These are phyloP conservation scores for Thalpophila matura DNA, from an alignment of 2,888 invertebrate genomes.

Conservation along the genomic window DNA sequence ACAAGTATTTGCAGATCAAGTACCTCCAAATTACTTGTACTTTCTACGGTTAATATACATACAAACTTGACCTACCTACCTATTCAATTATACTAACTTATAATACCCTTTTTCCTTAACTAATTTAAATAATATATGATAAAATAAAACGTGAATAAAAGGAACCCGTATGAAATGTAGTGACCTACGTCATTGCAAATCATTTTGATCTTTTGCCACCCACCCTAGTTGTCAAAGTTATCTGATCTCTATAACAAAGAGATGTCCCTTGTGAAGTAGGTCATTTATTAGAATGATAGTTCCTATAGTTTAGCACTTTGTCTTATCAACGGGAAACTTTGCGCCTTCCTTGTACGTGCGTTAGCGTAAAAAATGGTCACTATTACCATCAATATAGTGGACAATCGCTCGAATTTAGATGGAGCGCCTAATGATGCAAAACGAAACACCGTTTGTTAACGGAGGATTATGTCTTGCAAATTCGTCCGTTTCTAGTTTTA, in stretches of 20 bases:
- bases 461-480: conserved; percentile 50
- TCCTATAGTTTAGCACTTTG: conserved; percentile 26
- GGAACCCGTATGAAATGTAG: background rate
- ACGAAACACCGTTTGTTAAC: conserved; percentile 47
- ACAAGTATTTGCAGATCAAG: conserved; percentile 12
- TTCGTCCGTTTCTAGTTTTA: conserved; percentile 13
- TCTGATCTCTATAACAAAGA: conserved; percentile 18
- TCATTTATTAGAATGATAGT: conserved; percentile 27
- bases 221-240: conserved; percentile 8
- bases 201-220: conserved; percentile 3
- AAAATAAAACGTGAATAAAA: background rate
- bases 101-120: background rate
- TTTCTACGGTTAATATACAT: background rate
- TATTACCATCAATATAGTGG: conserved; percentile 33
- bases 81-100: background rate
- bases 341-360: background rate
- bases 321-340: conserved; percentile 34
- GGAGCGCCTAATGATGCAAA: conserved; percentile 45
- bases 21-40: conserved; percentile 9
- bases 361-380: conserved; percentile 34
- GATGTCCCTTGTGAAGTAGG: conserved; percentile 20
- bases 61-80: background rate
- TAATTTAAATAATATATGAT: background rate
- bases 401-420: conserved; percentile 33
- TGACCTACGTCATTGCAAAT: conserved; percentile 1